A percentile compares a stretch with the other conserved stretches of the same genome.
These are phyloP conservation scores for Pyrgilauda ruficollis DNA, from an alignment of 2,113 vertebrate genomes.

Conservation along the genomic window DNA sequence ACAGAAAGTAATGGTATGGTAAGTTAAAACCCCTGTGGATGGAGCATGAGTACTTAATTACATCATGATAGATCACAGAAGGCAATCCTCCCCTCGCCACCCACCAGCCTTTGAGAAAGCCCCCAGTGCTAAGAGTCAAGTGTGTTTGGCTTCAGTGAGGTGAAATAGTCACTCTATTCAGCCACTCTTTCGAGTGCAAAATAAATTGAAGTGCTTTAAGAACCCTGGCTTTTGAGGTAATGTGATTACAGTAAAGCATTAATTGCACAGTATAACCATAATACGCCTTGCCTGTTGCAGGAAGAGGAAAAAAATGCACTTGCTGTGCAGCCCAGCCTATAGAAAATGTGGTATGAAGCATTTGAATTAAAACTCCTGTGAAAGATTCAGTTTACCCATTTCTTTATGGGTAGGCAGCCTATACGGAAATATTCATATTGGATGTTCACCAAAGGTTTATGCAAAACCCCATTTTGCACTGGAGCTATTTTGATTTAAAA, in stretches of 20 bases:
- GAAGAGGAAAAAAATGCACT: not conserved
- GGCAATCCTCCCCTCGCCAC: not conserved
- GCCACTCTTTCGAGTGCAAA: not conserved
- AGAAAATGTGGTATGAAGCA: not conserved
- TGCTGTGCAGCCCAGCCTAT: not conserved
- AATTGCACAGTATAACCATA: not conserved
- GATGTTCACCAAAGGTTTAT: not conserved
- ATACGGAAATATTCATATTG: not conserved
- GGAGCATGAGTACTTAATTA: not conserved
- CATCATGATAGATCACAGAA: not conserved
- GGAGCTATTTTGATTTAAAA: not conserved
- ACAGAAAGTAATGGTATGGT: not conserved
- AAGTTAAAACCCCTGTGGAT: not conserved
- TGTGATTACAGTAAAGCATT: not conserved
- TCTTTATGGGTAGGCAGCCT: not conserved
- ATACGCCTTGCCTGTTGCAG: not conserved
- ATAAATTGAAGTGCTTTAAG: not conserved
- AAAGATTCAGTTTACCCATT: not conserved
- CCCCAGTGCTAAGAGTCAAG: not conserved
- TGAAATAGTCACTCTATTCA: not conserved
- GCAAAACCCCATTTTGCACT: not conserved
- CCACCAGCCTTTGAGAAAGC: not conserved
- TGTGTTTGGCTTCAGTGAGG: not conserved
- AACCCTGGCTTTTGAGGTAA: not conserved
- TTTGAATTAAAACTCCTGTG: not conserved